These are phyloP conservation scores for Eriocheir sinensis DNA, from an alignment of 1,140 invertebrate genomes.

Conservation along the genomic window DNA sequence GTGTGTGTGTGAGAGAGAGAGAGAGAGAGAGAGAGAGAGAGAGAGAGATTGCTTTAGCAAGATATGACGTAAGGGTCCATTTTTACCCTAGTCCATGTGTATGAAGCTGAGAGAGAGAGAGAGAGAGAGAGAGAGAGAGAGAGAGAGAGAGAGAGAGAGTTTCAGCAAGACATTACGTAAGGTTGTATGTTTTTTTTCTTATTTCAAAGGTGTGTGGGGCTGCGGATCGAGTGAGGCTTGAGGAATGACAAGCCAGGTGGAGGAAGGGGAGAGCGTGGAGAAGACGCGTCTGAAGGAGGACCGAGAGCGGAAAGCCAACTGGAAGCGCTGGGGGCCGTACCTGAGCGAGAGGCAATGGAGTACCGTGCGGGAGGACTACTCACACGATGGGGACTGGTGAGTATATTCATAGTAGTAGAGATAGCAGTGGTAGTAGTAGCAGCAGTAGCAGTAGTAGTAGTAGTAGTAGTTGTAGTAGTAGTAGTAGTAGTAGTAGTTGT, in stretches of 20 bases:
- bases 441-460: background rate
- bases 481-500: background rate
- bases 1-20: background rate
- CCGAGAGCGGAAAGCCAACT: constrained; percentile 78
- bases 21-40: constrained; percentile 3
- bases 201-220: background rate
- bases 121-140: no score
- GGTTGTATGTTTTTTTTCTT: background rate
- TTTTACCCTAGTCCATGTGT: no score
- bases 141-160: no score
- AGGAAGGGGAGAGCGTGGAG: constrained; percentile 49
- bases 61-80: no score
- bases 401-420: background rate
- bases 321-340: constrained; percentile 83
- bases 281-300: constrained; percentile 71
- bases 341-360: constrained; percentile 83
- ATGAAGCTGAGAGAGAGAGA: no score
- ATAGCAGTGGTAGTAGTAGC: no score
- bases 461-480: no score
- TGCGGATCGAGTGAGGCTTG: background rate
- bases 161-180: no score
- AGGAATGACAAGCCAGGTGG: background rate
- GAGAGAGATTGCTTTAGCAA: no score
- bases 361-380: constrained; percentile 83
- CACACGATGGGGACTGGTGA: constrained; percentile 81